phyloP scores from a whole-genome alignment of 53 echinoderm and acorn worm species.

The Antedon mediterranea region DNA sequence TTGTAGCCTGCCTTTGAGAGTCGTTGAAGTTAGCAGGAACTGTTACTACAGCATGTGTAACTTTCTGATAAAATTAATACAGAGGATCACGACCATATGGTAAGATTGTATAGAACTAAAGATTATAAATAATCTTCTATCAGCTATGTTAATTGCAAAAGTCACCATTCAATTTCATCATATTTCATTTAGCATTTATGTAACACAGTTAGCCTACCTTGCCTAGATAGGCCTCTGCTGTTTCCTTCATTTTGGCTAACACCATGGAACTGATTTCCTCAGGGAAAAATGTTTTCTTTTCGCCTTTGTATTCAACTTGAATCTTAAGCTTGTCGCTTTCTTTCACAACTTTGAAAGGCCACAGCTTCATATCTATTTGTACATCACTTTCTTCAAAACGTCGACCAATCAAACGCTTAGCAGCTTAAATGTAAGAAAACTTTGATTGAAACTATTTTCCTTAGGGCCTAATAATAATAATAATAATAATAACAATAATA shows the following conservation, averaged over 20 bases:
- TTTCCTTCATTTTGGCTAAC: slow-evolving; percentile 72
- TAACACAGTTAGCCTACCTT: too few species aligned
- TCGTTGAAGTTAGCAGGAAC: slow-evolving; percentile 68
- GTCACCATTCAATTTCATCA: too few species aligned
- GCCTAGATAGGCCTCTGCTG: slow-evolving; percentile 81
- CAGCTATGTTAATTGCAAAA: too few species aligned
- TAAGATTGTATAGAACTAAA: too few species aligned
- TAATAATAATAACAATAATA: too few species aligned
- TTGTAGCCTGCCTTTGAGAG: slow-evolving; percentile 41
- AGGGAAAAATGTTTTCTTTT: slow-evolving; percentile 55
- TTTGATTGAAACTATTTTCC: too few species aligned
- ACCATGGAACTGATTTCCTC: slow-evolving; percentile 96
- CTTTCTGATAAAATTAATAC: slow-evolving; percentile 49
- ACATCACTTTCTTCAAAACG: slow-evolving; percentile 18
- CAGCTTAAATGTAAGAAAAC: too few species aligned
- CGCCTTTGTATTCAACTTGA: slow-evolving; percentile 50
- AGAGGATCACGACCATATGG: too few species aligned
- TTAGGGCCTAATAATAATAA: too few species aligned
- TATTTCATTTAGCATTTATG: too few species aligned
- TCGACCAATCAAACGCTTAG: slow-evolving; percentile 45
- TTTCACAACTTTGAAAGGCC: slow-evolving; percentile 36
- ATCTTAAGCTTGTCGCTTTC: slow-evolving; percentile 32
- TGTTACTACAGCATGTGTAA: slow-evolving; percentile 71
- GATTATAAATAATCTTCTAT: too few species aligned
- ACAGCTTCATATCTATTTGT: slow-evolving; percentile 35